A percentile compares a stretch with the other conserved stretches of the same genome.
Conservation (phyloP, 2,888 invertebrate species). For the Spicauda simplicius region DNA sequence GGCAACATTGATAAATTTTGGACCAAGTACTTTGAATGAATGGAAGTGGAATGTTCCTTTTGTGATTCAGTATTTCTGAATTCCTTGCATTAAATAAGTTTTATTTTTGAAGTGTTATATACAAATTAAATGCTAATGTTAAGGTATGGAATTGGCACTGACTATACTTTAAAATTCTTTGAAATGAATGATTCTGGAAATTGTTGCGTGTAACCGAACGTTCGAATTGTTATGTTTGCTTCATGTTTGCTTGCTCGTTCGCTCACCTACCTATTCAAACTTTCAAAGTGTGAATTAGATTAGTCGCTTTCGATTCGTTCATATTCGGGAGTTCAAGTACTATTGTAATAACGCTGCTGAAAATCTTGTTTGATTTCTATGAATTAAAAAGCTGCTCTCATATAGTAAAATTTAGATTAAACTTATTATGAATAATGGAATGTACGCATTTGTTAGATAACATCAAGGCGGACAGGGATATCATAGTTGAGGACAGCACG, state of each 20-base stretch:
- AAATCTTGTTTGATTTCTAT: slow-evolving; percentile 57
- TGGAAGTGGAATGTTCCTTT: no score
- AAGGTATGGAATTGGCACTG: no score
- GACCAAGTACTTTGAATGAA: no score
- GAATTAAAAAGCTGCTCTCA: slow-evolving; percentile 57
- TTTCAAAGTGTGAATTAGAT: slow-evolving; percentile 47
- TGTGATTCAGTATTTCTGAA: no score
- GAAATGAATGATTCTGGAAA: no score
- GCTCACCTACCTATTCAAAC: slow-evolving; percentile 40
- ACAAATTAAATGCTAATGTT: no score
- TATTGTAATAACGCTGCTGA: slow-evolving; percentile 48
- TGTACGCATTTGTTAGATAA: slow-evolving; percentile 88
- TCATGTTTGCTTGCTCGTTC: slow-evolving; percentile 51
- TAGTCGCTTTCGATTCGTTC: slow-evolving; percentile 54
- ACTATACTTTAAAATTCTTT: neutral
- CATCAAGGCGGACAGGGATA: slow-evolving; percentile 84
- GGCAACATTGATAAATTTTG: no score
- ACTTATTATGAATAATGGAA: slow-evolving; percentile 85
- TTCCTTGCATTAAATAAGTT: no score
- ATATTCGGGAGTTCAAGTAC: slow-evolving; percentile 47
- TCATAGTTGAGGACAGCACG: slow-evolving; percentile 76
- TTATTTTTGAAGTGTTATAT: no score
- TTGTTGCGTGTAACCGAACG: slow-evolving; percentile 41
- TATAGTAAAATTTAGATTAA: slow-evolving; percentile 53
- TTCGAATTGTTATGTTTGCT: slow-evolving; percentile 52